These are phyloP conservation scores for Anoplophora glabripennis DNA, from an alignment of 1,140 invertebrate species.

Conservation along the genomic window DNA sequence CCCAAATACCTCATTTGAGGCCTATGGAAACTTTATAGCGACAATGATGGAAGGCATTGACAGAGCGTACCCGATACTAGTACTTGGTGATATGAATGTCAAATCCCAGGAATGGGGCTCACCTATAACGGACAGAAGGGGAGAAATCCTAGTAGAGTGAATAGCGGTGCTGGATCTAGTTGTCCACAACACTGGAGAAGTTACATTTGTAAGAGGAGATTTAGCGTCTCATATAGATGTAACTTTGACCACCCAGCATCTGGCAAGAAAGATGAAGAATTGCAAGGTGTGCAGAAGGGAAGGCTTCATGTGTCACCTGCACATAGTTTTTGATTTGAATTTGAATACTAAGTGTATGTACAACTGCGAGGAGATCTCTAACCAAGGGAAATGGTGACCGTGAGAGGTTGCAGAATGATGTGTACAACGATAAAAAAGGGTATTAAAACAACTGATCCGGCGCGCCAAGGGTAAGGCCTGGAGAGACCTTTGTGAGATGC, in stretches of 20 bases:
- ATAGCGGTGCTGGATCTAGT: neutral
- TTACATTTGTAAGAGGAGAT: neutral
- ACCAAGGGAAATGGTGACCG: neutral
- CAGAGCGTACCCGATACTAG: neutral
- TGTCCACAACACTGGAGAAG: neutral
- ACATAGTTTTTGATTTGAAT: no score
- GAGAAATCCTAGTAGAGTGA: conserved; percentile 4
- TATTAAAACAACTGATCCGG: neutral
- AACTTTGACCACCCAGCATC: neutral
- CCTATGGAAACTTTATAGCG: neutral
- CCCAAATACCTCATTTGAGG: neutral
- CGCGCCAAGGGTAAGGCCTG: neutral
- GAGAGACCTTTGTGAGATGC: neutral
- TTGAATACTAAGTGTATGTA: neutral
- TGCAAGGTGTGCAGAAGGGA: no score
- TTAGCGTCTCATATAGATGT: conserved; percentile 1
- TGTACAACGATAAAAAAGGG: neutral
- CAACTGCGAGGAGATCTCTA: neutral
- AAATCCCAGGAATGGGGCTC: neutral
- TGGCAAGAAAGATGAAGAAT: no score
- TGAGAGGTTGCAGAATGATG: neutral
- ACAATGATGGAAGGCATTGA: neutral
- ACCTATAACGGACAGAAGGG: conserved; percentile 1
- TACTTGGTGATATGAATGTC: conserved; percentile 5
- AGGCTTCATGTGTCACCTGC: no score